Evolutionary conservation across 1,140 invertebrate species (phyloP).

Genomic region (Aethina tumida): DNA sequence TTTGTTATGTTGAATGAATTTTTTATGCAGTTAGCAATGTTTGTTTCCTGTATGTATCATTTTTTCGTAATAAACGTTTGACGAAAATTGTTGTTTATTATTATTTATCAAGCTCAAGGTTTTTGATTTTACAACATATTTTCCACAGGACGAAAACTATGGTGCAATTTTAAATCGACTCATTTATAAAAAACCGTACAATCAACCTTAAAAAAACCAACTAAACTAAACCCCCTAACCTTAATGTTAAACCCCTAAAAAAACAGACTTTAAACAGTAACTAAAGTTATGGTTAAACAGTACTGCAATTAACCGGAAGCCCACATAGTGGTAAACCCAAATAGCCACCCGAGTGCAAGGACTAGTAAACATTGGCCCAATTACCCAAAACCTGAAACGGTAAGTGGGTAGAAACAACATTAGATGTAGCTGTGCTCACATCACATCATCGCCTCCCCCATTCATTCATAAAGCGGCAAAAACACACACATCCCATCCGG

Average conservation of each 20-base stretch:
- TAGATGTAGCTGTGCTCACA: slow-evolving; percentile 3
- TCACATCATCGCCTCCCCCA: slow-evolving; percentile 8
- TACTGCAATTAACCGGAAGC: too few species aligned
- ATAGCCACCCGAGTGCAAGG: too few species aligned
- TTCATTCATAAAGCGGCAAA: slow-evolving; percentile 7
- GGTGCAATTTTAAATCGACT: slow-evolving; percentile 9
- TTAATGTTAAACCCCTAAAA: slow-evolving; percentile 8
- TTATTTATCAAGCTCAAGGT: slow-evolving; percentile 9
- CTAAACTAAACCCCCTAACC: slow-evolving; percentile 12
- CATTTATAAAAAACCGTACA: slow-evolving; percentile 9
- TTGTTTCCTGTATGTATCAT: slow-evolving; percentile 16
- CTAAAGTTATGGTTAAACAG: slow-evolving; percentile 14
- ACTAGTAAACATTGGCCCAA: too few species aligned
- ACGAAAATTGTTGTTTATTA: slow-evolving; percentile 10
- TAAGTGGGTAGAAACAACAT: slow-evolving; percentile 5
- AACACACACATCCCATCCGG: slow-evolving; percentile 1
- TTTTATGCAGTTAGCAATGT: slow-evolving; percentile 17
- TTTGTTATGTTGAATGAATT: slow-evolving; percentile 19
- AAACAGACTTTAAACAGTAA: slow-evolving; percentile 6
- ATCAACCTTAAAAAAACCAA: slow-evolving; percentile 5
- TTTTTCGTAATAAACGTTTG: slow-evolving; percentile 16
- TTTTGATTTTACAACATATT: slow-evolving; percentile 13
- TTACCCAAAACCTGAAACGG: slow-evolving; percentile 9
- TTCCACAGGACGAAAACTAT: slow-evolving; percentile 12
- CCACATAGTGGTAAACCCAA: too few species aligned